Percentiles rank a stretch among this genome's conserved stretches.
These are phyloP conservation scores for Phaedon cochleariae DNA, from an alignment of 2,888 invertebrate species.

Conservation along the genomic window DNA sequence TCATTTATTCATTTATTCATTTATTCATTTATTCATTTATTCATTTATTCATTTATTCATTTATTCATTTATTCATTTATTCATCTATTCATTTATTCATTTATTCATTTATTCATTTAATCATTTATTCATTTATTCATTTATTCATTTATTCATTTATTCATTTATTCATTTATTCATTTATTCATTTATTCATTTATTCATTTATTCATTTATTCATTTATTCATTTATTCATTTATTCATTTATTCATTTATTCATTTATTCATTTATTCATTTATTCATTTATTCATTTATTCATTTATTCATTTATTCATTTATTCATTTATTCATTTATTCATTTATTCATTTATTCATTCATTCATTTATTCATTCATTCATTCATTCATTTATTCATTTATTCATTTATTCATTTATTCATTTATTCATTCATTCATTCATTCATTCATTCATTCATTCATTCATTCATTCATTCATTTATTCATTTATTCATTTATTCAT, in stretches of 20 bases:
- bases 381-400: no score
- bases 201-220: neutral
- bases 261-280: neutral
- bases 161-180: neutral
- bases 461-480: no score
- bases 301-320: neutral
- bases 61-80: neutral
- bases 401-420: no score
- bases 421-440: no score
- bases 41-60: neutral
- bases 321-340: neutral
- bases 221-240: neutral
- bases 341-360: no score
- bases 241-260: neutral
- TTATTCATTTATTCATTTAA: no score
- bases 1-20: neutral
- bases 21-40: neutral
- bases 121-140: neutral
- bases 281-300: neutral
- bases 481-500: neutral
- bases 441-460: no score
- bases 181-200: neutral
- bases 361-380: no score
- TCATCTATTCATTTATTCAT: no score
- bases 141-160: neutral